These are phyloP conservation scores for Corvus moneduloides DNA, from an alignment of 2,113 vertebrate species.

Conservation along the genomic window DNA sequence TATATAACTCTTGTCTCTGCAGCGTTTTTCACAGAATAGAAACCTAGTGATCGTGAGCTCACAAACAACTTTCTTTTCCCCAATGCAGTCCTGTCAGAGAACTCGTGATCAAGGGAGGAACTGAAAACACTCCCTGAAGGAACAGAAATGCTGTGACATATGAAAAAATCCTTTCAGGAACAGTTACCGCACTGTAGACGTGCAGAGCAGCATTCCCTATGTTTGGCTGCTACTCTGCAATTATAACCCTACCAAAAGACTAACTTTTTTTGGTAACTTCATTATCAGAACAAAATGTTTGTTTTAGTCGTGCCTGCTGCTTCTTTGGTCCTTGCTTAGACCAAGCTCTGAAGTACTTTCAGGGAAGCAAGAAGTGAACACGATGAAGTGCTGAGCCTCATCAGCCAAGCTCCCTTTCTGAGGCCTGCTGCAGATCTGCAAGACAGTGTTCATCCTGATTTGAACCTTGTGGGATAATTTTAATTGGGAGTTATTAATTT, in stretches of 20 bases:
- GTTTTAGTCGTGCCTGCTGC: neutral
- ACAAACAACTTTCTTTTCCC: neutral
- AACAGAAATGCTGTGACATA: neutral
- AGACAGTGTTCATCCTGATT: neutral
- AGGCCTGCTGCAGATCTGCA: neutral
- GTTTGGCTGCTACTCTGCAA: neutral
- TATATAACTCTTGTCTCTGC: neutral
- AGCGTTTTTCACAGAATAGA: neutral
- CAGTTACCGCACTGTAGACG: accelerated
- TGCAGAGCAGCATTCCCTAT: neutral
- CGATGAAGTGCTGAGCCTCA: neutral
- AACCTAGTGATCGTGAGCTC: neutral
- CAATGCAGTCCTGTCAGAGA: neutral
- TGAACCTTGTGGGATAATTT: neutral
- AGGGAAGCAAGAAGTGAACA: neutral
- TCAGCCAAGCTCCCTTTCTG: neutral
- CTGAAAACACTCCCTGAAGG: neutral
- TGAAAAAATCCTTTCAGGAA: neutral
- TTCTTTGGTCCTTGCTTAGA: neutral
- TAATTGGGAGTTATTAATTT: neutral
- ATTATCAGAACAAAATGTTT: neutral
- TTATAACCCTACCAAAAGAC: neutral
- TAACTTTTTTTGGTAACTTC: neutral
- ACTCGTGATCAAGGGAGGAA: constrained; percentile 8
- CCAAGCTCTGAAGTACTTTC: neutral